phyloP scores from a whole-genome alignment of 1,140 invertebrate genomes.

The Pseudomyrmex flavicornis region DNA sequence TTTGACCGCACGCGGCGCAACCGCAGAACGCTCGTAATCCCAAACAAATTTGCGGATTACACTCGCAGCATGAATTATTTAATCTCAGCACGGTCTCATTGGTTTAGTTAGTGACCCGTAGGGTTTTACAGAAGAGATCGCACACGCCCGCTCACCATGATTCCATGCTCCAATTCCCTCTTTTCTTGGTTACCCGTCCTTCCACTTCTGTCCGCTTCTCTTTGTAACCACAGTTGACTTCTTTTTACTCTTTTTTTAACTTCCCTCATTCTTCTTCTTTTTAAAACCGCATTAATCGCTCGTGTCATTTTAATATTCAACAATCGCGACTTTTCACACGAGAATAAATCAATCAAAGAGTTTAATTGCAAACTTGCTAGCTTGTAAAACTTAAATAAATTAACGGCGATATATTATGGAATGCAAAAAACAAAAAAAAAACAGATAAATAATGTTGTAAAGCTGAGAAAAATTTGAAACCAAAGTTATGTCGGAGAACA shows the following conservation, averaged over 20 bases:
- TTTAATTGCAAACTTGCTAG: background rate
- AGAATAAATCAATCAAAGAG: too few species aligned
- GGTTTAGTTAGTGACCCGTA: slow-evolving; percentile 81
- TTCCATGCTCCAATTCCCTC: slow-evolving; percentile 38
- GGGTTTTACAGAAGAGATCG: slow-evolving; percentile 75
- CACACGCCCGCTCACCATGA: slow-evolving; percentile 74
- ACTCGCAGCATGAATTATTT: slow-evolving; percentile 83
- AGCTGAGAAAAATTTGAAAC: background rate
- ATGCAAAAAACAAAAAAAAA: background rate
- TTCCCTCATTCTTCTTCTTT: background rate
- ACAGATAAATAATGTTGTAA: background rate
- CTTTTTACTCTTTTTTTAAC: background rate
- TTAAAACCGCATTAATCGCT: background rate
- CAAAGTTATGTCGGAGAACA: background rate
- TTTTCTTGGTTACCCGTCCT: slow-evolving; percentile 21
- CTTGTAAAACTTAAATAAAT: background rate
- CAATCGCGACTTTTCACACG: too few species aligned
- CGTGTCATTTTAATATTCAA: slow-evolving; percentile 1
- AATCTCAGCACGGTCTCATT: slow-evolving; percentile 82
- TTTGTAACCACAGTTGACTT: too few species aligned
- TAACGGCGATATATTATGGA: background rate
- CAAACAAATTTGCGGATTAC: slow-evolving; percentile 84
- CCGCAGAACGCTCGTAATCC: slow-evolving; percentile 79
- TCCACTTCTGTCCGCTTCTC: slow-evolving; percentile 17
- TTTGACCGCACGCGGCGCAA: slow-evolving; percentile 81